Evolutionary conservation across 2,888 invertebrate genomes (phyloP), one percentile per base, ranked within the genome.

Genomic region (Aricia artaxerxes): DNA sequence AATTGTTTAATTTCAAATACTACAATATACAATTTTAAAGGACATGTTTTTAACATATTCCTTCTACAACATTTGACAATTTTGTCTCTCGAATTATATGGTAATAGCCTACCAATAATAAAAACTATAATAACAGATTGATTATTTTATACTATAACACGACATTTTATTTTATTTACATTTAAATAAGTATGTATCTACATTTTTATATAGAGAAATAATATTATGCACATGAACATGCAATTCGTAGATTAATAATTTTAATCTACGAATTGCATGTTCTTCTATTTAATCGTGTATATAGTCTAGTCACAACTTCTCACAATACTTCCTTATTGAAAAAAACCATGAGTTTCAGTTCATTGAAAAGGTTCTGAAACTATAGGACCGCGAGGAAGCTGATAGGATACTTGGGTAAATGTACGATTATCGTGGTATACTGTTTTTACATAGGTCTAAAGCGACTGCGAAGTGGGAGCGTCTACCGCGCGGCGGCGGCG

Each of bases 1-100:
- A 73, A 31, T 72, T 69, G 31, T 60, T 78, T 73, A 64, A 40
- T 73, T 75, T 75, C 7, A 75, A 64, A 4, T 31, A 64, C 31
- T 31, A 31, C 31, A 64, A 2, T 64, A 24, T 9, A 24, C 61
- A 9, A 24, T 9, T 61, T 61, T 13, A 0, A 61, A 4, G 16
- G 57, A n/a, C 4, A 61, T n/a, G 6, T 6, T n/a, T n/a, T 7
- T n/a, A n/a, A n/a, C 61, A 24, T 24, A 7, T 61, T 61, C 61
- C 61, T 61, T 61, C 24, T 16, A 61, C 9, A 64, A 64, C 9
- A 64, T 64, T 64, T 64, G 3, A 64, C 9, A 64, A 9, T 11
- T 64, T 31, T 2, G 57, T 57, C 4, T 57, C 16, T 16, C 4
- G 57, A 57, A 57, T 57, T 57, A 57, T 24, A 24, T 24, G 24